These are phyloP conservation scores for Podiceps cristatus DNA, from an alignment of 2,113 vertebrate species.

Conservation along the genomic window DNA sequence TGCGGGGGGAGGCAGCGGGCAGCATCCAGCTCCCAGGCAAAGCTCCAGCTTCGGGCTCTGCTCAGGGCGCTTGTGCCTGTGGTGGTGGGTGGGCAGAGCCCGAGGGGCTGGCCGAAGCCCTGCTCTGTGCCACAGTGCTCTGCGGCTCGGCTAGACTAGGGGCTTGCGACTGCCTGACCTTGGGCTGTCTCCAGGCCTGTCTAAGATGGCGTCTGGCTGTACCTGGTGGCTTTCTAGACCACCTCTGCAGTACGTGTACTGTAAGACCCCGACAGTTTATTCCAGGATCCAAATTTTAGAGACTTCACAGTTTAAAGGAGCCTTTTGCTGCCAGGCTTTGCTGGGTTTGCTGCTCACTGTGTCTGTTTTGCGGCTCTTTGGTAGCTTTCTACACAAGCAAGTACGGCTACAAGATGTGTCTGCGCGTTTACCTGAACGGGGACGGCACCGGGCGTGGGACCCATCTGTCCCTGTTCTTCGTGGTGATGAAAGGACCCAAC, in stretches of 20 bases:
- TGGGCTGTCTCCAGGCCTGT: not conserved
- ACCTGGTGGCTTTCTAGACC: not conserved
- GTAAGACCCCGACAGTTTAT: not conserved
- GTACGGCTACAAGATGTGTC: constrained; percentile 96
- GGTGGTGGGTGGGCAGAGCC: not conserved
- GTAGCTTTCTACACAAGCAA: constrained; percentile 94
- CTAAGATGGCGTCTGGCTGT: not conserved
- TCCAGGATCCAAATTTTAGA: not conserved
- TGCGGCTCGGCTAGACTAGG: rapidly evolving
- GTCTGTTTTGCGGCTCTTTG: not conserved
- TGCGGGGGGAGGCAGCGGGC: not conserved
- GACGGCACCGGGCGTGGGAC: constrained; percentile 91
- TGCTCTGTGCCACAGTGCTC: not conserved
- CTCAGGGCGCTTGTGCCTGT: not conserved
- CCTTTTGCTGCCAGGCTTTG: not conserved
- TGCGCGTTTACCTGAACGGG: constrained; percentile 90
- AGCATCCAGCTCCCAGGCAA: not conserved
- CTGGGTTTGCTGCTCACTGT: not conserved
- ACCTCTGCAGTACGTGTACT: too few species aligned
- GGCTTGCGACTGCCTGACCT: not conserved
- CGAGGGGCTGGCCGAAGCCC: rapidly evolving
- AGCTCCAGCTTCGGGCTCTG: not conserved
- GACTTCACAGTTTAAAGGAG: not conserved
- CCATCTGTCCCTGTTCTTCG: constrained; percentile 93
- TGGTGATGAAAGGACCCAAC: constrained; percentile 90